Evolutionary conservation across 2,797 vertebrate genomes (phyloP).

Genomic region (Florisuga fusca): DNA sequence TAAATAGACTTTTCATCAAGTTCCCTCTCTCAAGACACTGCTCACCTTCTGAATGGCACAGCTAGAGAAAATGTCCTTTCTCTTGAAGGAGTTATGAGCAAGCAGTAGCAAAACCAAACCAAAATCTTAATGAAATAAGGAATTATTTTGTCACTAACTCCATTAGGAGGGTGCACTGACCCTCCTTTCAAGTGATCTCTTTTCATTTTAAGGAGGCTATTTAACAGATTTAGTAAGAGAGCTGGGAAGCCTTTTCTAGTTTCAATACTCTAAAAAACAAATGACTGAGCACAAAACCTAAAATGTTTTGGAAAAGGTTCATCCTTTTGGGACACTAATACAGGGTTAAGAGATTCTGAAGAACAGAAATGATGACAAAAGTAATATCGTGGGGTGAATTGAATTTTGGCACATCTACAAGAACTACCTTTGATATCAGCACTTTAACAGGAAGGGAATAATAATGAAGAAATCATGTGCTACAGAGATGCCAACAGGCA

Average conservation of each 20-base stretch:
- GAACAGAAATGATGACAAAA: background rate
- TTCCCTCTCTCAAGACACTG: background rate
- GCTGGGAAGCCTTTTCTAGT: background rate
- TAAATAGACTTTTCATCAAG: background rate
- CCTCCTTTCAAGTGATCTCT: background rate
- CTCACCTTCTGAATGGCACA: background rate
- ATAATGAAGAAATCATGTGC: background rate
- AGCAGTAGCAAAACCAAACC: background rate
- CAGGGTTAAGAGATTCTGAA: background rate
- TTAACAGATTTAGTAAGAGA: background rate
- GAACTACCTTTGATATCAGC: background rate
- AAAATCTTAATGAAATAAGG: background rate
- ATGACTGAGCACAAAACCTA: background rate
- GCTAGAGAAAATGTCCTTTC: background rate
- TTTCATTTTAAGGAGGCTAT: background rate
- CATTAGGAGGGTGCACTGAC: background rate
- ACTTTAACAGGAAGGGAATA: background rate
- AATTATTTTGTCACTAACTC: background rate
- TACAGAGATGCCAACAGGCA: background rate
- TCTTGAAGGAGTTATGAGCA: background rate
- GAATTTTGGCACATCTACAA: background rate
- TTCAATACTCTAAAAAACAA: background rate
- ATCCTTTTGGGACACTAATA: background rate
- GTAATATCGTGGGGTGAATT: background rate
- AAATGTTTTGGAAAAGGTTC: background rate